These are phyloP conservation scores for Lethrus apterus DNA, from an alignment of 1,140 invertebrate species.

Conservation along the genomic window DNA sequence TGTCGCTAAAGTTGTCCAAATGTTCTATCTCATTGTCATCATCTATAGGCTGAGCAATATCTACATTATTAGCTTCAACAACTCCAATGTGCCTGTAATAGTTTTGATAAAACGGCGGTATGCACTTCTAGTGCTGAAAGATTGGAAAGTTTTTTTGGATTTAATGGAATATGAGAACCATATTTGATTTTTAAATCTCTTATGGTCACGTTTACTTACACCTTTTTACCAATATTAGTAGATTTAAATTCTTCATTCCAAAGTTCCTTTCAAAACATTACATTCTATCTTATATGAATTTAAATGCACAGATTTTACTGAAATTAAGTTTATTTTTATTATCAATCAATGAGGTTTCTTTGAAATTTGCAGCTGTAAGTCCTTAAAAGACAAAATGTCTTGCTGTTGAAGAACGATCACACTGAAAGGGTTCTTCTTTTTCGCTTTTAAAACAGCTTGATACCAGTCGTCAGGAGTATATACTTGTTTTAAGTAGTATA, in stretches of 20 bases:
- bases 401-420: neutral
- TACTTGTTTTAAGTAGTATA: slow-evolving; percentile 3
- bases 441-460: neutral
- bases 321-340: slow-evolving; percentile 7
- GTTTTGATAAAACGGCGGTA: neutral
- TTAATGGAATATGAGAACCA: neutral
- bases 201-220: neutral
- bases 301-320: slow-evolving; percentile 9
- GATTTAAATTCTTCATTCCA: slow-evolving; percentile 10
- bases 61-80: slow-evolving; percentile 1
- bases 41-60: neutral
- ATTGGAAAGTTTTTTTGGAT: slow-evolving; percentile 1
- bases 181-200: slow-evolving; percentile 3
- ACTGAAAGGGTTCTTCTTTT: slow-evolving; percentile 3
- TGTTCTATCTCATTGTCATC: slow-evolving; percentile 3
- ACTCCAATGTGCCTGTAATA: slow-evolving; percentile 8
- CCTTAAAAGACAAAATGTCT: slow-evolving; percentile 2
- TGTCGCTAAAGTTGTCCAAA: slow-evolving; percentile 4
- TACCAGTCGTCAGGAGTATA: slow-evolving; percentile 1
- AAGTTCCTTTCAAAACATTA: slow-evolving; percentile 6
- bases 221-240: slow-evolving; percentile 5
- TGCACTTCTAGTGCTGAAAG: slow-evolving; percentile 6
- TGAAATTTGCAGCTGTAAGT: neutral
- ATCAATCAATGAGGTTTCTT: slow-evolving; percentile 5
- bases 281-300: neutral